Evolutionary conservation across 1,140 invertebrate species (phyloP).

Genomic region (Parasteatoda tepidariorum): DNA sequence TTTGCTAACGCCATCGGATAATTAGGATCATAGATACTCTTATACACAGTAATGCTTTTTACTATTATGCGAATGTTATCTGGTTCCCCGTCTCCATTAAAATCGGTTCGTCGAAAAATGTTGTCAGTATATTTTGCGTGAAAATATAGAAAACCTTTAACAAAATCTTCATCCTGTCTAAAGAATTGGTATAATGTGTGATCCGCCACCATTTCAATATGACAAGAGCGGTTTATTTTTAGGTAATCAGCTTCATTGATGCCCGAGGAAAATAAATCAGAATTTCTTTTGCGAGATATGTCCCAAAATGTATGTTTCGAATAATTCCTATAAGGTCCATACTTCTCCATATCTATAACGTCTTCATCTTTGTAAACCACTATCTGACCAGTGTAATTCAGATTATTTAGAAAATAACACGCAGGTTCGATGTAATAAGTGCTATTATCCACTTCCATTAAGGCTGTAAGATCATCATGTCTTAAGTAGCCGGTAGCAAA

Average conservation of each 20-base stretch:
- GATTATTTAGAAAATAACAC: background rate
- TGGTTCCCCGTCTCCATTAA: constrained; percentile 4
- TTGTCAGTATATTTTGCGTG: constrained; percentile 16
- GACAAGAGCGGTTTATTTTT: background rate
- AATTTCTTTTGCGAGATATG: no score
- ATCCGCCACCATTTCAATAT: constrained; percentile 65
- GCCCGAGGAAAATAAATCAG: background rate
- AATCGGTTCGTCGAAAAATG: constrained; percentile 19
- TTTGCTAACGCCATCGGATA: background rate
- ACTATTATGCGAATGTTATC: constrained; percentile 24
- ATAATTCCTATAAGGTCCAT: background rate
- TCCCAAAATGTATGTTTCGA: background rate
- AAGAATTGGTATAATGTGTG: constrained; percentile 60
- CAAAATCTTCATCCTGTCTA: background rate
- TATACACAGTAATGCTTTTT: background rate
- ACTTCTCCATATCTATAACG: background rate
- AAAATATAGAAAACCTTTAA: constrained; percentile 25
- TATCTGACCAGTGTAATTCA: background rate
- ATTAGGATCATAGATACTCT: constrained; percentile 5
- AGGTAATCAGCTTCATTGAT: background rate
- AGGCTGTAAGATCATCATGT: background rate
- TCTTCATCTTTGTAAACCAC: constrained; percentile 13
- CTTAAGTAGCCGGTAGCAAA: background rate
- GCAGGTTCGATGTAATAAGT: constrained; percentile 26
- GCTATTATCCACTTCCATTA: background rate